A percentile compares a stretch with the other conserved stretches of the same genome.
Evolutionary conservation across 2,113 vertebrate species (phyloP).

Genomic region (Cygnus atratus): DNA sequence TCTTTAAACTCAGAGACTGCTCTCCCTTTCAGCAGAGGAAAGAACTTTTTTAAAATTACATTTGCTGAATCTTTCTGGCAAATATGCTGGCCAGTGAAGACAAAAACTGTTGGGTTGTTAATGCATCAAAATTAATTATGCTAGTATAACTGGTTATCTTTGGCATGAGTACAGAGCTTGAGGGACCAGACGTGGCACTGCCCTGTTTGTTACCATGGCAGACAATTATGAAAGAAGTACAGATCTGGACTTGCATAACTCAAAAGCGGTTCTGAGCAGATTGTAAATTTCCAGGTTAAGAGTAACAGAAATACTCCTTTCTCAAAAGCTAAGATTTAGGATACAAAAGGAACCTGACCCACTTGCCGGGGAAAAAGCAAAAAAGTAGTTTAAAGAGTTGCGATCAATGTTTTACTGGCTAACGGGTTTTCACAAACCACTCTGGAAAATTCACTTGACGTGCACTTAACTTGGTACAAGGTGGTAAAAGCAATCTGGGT

Average conservation of each 20-base stretch:
- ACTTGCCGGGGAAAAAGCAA: neutral
- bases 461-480: neutral
- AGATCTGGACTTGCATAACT: conserved; percentile 57
- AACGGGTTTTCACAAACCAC: neutral
- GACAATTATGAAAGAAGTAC: conserved; percentile 42
- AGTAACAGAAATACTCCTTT: neutral
- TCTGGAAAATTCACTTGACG: neutral
- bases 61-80: neutral
- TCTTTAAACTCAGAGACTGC: neutral
- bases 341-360: neutral
- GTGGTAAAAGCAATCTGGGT: neutral
- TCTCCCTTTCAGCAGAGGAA: neutral
- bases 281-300: conserved; percentile 28
- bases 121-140: conserved; percentile 54
- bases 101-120: conserved; percentile 34
- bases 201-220: conserved; percentile 32
- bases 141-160: conserved; percentile 58
- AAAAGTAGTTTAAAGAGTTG: neutral
- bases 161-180: conserved; percentile 42
- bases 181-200: conserved; percentile 4
- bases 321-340: neutral
- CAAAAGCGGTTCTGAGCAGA: neutral
- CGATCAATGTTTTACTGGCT: neutral
- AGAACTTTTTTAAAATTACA: neutral
- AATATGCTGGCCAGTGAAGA: neutral